Conservation (phyloP, 2,888 invertebrate genomes). For the Acronicta psi region DNA sequence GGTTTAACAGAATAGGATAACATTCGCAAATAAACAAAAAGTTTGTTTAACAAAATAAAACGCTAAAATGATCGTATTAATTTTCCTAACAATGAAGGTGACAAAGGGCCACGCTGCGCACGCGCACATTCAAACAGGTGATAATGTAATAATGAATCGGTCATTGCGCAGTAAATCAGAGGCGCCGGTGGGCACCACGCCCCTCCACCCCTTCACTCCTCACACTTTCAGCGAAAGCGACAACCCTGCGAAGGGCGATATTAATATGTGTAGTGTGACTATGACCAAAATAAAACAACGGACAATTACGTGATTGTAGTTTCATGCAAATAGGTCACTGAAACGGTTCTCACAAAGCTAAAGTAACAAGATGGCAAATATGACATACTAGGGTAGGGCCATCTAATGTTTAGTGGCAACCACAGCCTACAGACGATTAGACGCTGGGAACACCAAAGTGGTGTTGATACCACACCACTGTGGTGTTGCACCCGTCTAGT, state of each 20-base stretch:
- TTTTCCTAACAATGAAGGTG: constrained; percentile 18
- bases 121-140: constrained; percentile 52
- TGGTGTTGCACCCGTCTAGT: too few relatives aligned
- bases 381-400: too few relatives aligned
- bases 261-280: constrained; percentile 55
- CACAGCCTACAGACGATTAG: too few relatives aligned
- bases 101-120: constrained; percentile 36
- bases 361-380: too few relatives aligned
- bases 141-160: constrained; percentile 67
- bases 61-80: not conserved
- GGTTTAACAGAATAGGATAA: too few relatives aligned
- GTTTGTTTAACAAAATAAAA: not conserved
- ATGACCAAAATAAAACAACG: constrained; percentile 2
- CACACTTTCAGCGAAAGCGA: constrained; percentile 67
- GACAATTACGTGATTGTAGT: not conserved
- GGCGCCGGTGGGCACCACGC: constrained; percentile 53
- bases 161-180: constrained; percentile 64
- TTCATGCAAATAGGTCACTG: not conserved
- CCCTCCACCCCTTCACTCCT: constrained; percentile 43
- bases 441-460: too few relatives aligned
- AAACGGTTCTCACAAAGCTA: not conserved
- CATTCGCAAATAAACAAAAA: too few relatives aligned
- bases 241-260: constrained; percentile 62
- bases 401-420: too few relatives aligned
- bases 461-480: too few relatives aligned